Base-by-base conservation (phyloP, 2,797 vertebrate genomes). In the Myotis daubentonii region DNA sequence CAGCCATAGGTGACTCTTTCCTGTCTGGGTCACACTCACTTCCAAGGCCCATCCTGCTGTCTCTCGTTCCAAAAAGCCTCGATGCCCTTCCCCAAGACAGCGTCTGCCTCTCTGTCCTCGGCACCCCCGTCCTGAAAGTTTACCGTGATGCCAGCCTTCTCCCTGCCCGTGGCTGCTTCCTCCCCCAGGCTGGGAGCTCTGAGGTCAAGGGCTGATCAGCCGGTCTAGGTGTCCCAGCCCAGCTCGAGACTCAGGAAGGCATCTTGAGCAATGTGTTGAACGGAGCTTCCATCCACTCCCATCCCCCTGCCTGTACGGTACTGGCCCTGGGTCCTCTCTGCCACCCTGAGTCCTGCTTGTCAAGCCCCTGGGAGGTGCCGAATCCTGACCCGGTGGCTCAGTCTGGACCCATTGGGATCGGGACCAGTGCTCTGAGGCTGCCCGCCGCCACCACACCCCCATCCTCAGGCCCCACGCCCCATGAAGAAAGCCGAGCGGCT, bases 11-110 rank as follows among this genome's bases (percentile, higher is more conserved):
- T 51, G 71, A 72, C 51, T 88, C 74, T 66, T 82, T 28, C 72
- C 66, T 62, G 78, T 44, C 68, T 47, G 19, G 44, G 30, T 47
- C 87, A 47, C 6, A 19, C 23, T 65, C 30, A 57, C 44, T 89
- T 89, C 76, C 66, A 86, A 84, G 71, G 28, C 85, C 36, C 41
- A 83, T 65, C 30, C 65, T 33, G 16, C 36, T 16, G 47, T 19
- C 74, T 89, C 79, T 80, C 23, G 25, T 82, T 87, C 57, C 25
- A 20, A 70, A n/a, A 90, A 55, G 44, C 41, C 12, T 47, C 65
- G 49, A 78, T 1, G 16, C n/a, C 20, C 57, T n/a, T 20, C 33
- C 65, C 81, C 41, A 91, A 76, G 38, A 76, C 22, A 57, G 3
- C 78, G 41, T 38, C 65, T 4, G 8, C 36, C 8, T 76, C 78